These are phyloP conservation scores for Bucco capensis DNA, from an alignment of 2,113 vertebrate species.

Conservation along the genomic window DNA sequence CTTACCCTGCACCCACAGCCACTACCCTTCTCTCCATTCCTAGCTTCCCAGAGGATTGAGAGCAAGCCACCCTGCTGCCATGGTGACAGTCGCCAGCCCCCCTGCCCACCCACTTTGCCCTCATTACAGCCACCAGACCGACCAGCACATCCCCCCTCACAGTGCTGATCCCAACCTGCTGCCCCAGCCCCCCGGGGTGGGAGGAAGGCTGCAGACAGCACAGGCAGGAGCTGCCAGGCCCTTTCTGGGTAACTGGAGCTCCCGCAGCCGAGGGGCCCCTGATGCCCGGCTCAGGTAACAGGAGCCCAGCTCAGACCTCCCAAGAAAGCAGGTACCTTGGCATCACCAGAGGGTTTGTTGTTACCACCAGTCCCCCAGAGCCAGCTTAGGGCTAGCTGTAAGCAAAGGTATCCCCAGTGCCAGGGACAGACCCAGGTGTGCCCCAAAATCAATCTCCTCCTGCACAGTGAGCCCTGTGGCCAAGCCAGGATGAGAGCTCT, in stretches of 20 bases:
- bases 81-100: not conserved
- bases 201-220: not conserved
- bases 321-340: not conserved
- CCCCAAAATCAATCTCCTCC: not conserved
- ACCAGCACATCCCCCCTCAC: not conserved
- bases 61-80: not conserved
- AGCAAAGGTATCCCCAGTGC: too few species aligned
- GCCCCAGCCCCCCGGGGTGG: not conserved
- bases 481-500: not conserved
- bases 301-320: not conserved
- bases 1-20: not conserved
- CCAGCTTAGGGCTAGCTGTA: not conserved
- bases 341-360: fast-evolving
- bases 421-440: fast-evolving
- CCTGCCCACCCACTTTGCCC: not conserved
- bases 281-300: constrained; percentile 9
- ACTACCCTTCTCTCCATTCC: not conserved
- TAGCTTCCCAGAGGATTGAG: constrained; percentile 8
- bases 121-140: not conserved
- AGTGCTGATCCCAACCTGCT: not conserved
- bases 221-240: not conserved
- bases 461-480: fast-evolving
- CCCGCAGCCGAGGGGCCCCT: not conserved
- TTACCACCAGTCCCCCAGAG: not conserved
- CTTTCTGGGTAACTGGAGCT: not conserved